phyloP scores from a whole-genome alignment of 2,113 vertebrate species.

The Neogobius melanostomus region DNA sequence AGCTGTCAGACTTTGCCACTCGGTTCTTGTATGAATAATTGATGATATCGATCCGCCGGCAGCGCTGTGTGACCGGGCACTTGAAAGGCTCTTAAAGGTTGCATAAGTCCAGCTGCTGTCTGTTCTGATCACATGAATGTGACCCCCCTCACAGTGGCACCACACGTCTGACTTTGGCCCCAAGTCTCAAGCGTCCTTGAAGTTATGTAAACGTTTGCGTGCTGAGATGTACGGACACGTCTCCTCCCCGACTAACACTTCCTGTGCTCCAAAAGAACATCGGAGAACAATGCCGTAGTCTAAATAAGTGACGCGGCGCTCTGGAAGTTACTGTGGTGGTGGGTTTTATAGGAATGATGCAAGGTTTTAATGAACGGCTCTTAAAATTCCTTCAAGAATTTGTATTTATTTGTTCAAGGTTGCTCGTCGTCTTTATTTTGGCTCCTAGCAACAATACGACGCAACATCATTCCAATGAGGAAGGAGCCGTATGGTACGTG shows the following conservation, averaged over 20 bases:
- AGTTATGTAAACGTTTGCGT: conserved; percentile 51
- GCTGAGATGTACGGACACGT: conserved; percentile 10
- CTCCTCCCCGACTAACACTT: conserved; percentile 18
- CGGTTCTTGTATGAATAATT: conserved; percentile 44
- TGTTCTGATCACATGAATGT: conserved; percentile 31
- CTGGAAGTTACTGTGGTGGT: not conserved
- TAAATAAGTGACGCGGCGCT: conserved; percentile 44
- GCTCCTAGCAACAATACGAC: conserved; percentile 15
- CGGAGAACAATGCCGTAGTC: conserved; percentile 36
- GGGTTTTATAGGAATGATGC: not conserved
- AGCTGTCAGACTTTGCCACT: conserved; percentile 2
- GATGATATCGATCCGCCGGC: conserved; percentile 32
- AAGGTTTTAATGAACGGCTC: not conserved
- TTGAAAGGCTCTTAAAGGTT: conserved; percentile 17
- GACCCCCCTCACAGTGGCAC: not conserved
- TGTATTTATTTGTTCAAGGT: not conserved
- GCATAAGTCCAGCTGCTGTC: conserved; percentile 42
- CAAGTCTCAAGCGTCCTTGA: conserved; percentile 18
- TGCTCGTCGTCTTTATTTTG: conserved; percentile 14
- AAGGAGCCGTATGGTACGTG: conserved; percentile 17
- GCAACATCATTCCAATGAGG: conserved; percentile 19
- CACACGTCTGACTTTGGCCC: conserved; percentile 7
- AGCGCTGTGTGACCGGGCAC: conserved; percentile 9
- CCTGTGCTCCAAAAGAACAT: conserved; percentile 9
- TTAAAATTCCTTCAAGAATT: too few species aligned